Conservation (phyloP, 2,888 invertebrate genomes). For the Epinotia bilunana region DNA sequence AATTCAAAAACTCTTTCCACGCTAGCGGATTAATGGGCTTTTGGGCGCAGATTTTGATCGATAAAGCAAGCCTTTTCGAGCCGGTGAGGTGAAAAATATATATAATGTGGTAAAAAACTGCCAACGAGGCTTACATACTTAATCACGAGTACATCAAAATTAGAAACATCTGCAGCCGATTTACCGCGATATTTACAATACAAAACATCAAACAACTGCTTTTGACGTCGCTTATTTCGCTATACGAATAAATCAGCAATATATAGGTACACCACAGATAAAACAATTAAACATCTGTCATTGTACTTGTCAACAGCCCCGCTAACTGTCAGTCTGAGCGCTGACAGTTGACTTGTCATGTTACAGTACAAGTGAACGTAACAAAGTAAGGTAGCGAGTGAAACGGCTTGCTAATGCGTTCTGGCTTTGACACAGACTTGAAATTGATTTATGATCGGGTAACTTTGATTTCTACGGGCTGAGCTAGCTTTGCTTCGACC, state of each 20-base stretch:
- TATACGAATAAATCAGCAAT: constrained; percentile 38
- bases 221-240: background rate
- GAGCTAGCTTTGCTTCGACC: constrained; percentile 20
- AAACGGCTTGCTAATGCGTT: constrained; percentile 55
- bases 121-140: background rate
- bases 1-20: too few relatives aligned
- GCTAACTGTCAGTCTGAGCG: constrained; percentile 29
- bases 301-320: constrained; percentile 26
- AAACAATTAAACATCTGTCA: constrained; percentile 39
- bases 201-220: background rate
- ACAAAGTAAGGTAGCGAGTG: constrained; percentile 50
- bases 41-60: too few relatives aligned
- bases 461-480: constrained; percentile 45
- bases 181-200: background rate
- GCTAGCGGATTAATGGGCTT: too few relatives aligned
- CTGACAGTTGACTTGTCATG: constrained; percentile 40
- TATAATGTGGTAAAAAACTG: background rate
- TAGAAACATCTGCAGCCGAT: background rate
- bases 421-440: constrained; percentile 54
- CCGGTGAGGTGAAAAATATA: too few relatives aligned
- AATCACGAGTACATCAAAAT: background rate
- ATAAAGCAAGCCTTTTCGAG: too few relatives aligned
- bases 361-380: constrained; percentile 38
- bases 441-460: constrained; percentile 55
- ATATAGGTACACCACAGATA: constrained; percentile 5